Evolutionary conservation across 2,797 vertebrate genomes (phyloP), one percentile per base, ranked within the genome.

Genomic region (Simalia tracyae): DNA sequence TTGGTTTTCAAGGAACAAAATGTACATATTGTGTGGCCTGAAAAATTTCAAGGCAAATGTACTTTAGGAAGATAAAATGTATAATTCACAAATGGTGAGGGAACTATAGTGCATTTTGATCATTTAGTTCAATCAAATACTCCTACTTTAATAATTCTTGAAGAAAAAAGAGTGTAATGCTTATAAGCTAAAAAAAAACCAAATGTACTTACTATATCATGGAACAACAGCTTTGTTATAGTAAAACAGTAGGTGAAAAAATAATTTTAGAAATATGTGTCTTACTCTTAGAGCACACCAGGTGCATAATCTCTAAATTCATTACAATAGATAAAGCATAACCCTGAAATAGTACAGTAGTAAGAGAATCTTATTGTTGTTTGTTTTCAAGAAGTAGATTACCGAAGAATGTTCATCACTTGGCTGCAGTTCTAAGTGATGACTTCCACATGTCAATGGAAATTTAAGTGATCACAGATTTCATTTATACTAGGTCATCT

Each of bases 281-380:
- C 94, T 66, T 93, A 90, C 22, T 42, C 96, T 97, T 97, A 97
- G 92, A 96, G 98, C 98, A 98, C 97, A 95, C 96, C 97, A 97
- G 97, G 98, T 98, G 98, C 98, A 97, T 97, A 87, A 87, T 54
- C 90, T 96, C 94, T 96, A 89, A 95, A 94, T 95, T 95, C 86
- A 90, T 92, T 95, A 90, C 85, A 96, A 96, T 95, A 91, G 89
- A 93, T 93, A 94, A 96, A 96, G 88, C 94, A 88, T 86, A 90
- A 81, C 86, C 93, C 92, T 93, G 68, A 94, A 94, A 76, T 59
- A 90, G 81, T 92, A 59, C 94, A 90, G 66, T 89, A 93, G 95
- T 90, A 92, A 81, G 60, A 92, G 5, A 94, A 64, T 81, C 57
- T 87, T 92, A 22, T 93, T 81, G 56, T 22, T 59, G 59, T 31